A percentile compares a stretch with the other conserved stretches of the same genome.
These are phyloP conservation scores for Dichetophora obliterata DNA, from an alignment of 2,888 invertebrate genomes.

Conservation along the genomic window DNA sequence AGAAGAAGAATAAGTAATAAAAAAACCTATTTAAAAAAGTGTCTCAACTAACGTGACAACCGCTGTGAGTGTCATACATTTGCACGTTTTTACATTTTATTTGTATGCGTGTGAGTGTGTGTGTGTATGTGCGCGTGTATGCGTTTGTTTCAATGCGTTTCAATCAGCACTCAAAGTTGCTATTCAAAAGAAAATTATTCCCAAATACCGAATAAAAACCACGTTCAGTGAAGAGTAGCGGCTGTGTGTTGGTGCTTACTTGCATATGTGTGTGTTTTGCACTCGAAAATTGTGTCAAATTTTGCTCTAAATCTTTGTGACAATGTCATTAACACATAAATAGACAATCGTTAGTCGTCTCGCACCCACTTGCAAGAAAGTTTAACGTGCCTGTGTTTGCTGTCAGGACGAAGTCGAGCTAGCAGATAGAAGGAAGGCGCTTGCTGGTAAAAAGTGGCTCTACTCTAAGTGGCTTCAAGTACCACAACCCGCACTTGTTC, in stretches of 20 bases:
- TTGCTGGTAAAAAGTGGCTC: background rate
- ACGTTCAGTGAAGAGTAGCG: background rate
- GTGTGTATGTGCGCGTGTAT: no score
- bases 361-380: no score
- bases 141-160: background rate
- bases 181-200: background rate
- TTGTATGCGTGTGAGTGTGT: no score
- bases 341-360: no score
- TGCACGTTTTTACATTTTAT: background rate
- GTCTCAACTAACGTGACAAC: no score
- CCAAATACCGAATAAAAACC: no score
- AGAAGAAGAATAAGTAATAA: no score
- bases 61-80: background rate
- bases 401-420: no score
- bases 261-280: background rate
- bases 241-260: background rate
- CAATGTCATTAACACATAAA: slow-evolving; percentile 8
- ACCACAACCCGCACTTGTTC: slow-evolving; percentile 23
- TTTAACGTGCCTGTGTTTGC: no score
- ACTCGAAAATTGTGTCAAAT: slow-evolving; percentile 20
- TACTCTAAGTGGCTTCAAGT: slow-evolving; percentile 24
- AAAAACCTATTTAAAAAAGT: no score
- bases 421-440: no score
- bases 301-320: background rate
- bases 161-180: background rate